Conservation (phyloP, 2,113 vertebrate species). For the Spizaetus ornatus region DNA sequence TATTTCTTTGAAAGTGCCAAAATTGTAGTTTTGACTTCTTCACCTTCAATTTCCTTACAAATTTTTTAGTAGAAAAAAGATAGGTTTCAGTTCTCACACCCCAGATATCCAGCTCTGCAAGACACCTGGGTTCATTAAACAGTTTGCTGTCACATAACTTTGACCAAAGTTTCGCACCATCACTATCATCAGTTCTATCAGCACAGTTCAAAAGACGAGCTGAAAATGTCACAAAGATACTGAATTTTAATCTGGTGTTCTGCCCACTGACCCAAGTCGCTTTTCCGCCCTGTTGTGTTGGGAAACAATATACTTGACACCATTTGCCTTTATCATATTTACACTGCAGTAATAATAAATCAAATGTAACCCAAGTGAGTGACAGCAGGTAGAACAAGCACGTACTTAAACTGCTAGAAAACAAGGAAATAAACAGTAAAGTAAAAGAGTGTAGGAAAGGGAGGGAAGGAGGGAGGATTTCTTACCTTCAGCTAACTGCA, state of each 20-base stretch:
- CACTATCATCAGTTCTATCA: background rate
- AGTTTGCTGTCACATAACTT: background rate
- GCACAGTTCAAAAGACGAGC: background rate
- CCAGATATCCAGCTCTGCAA: background rate
- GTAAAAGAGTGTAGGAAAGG: background rate
- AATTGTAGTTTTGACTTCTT: background rate
- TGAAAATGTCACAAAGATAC: background rate
- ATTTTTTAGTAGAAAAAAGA: background rate
- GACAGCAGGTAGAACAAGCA: background rate
- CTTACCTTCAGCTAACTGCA: slow-evolving; percentile 78
- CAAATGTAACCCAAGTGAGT: background rate
- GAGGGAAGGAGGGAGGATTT: background rate
- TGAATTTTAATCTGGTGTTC: background rate
- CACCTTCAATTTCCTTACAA: background rate
- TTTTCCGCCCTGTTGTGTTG: background rate
- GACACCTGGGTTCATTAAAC: background rate
- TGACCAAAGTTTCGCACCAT: background rate
- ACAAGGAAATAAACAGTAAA: background rate
- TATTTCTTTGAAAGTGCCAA: background rate
- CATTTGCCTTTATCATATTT: background rate
- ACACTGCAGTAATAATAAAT: background rate
- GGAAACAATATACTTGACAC: background rate
- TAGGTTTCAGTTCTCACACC: background rate
- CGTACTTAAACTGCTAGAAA: background rate
- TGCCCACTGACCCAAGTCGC: background rate